Base-by-base conservation (phyloP, 2,113 vertebrate species). In the Mustelus asterias region DNA sequence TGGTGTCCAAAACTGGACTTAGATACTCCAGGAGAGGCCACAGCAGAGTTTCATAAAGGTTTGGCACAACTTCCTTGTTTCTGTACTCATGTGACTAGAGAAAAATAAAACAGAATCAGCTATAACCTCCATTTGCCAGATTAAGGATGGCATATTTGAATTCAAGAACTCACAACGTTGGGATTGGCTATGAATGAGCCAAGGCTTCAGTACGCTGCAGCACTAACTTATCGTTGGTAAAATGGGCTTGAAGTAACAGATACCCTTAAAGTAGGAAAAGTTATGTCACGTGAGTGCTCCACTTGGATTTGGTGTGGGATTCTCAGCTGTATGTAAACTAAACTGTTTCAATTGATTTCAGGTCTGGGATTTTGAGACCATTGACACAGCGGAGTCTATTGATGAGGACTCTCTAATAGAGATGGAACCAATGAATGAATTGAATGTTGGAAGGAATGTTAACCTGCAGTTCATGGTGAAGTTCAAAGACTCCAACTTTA, bases 281-380 rank as follows among this genome's bases (percentile, higher is more conserved):
- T 33, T 11, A 63, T 63, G 58, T 60, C 5, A 58, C 58, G 2
- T n/a, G 14, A 90, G 10, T 93, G n/a, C 33, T 93, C 33, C 60
- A 65, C 33, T 33, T 6, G 10, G 14, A 93, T 65, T 93, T 93
- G 16, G 48, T 63, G 60, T 92, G 14, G n/a, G 70, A n/a, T 48
- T 72, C 20, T 14, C 69, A 72, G 26, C 24, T 33, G 14, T 18
- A 54, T 44, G 37, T 54, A 95, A 54, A 72, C 94, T 72, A 24
- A 95, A 72, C 26, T 95, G 41, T 48, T 95, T 95, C 94, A 72
- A 54, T 70, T 95, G 48, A 6, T 6, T 96, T 41, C 97, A 99
- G 99, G 96, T 97, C 92, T 99, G 99, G 99, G 98, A 99, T 96
- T 98, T 99, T 3, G 98, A 99, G 96, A 97, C 96, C 95, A 97